These are phyloP conservation scores for Dysmachus trigonus DNA, from an alignment of 2,888 invertebrate genomes.

Conservation along the genomic window DNA sequence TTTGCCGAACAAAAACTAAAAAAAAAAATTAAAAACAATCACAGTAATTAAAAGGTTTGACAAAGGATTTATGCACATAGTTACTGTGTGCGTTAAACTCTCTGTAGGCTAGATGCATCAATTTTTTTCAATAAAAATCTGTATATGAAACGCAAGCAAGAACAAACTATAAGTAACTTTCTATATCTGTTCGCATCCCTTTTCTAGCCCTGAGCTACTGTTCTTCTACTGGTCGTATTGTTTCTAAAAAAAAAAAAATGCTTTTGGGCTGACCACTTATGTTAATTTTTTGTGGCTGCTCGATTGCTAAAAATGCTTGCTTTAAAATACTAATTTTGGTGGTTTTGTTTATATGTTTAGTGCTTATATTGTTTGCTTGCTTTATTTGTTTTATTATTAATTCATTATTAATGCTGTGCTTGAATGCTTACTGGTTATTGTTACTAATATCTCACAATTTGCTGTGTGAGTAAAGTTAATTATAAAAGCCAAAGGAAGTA, in stretches of 20 bases:
- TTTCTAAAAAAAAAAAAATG: constrained; percentile 4
- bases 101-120: constrained; percentile 32
- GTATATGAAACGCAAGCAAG: constrained; percentile 1
- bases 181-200: constrained; percentile 13
- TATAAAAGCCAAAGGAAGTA: constrained; percentile 39
- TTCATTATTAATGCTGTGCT: background rate
- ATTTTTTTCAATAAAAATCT: background rate
- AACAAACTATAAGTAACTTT: background rate
- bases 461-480: background rate
- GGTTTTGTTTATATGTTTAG: background rate
- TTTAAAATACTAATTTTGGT: background rate
- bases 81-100: background rate
- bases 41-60: constrained; percentile 42
- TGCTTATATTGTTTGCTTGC: constrained; percentile 12
- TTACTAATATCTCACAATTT: background rate
- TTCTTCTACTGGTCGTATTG: background rate
- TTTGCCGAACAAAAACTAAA: background rate
- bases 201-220: background rate
- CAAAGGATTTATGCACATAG: constrained; percentile 20
- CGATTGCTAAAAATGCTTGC: background rate
- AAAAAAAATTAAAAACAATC: background rate
- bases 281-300: background rate
- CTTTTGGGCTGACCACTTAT: background rate
- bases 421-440: background rate
- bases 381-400: background rate